Conservation (phyloP, 2,113 vertebrate species). For the Gallinago media region DNA sequence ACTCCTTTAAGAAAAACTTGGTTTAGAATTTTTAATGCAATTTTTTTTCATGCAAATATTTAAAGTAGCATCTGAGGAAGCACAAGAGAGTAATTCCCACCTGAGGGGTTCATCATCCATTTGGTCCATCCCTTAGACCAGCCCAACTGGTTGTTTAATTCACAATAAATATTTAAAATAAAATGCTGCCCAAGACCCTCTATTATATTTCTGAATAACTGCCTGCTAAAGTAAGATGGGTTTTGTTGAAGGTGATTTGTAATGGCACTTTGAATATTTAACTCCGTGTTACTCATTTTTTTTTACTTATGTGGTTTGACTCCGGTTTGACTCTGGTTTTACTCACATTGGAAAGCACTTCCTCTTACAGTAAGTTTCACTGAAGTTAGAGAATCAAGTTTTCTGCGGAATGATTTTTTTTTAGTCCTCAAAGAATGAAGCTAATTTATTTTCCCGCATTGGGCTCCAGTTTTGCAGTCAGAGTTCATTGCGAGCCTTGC, state of each 20-base stretch:
- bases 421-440: neutral
- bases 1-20: neutral
- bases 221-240: neutral
- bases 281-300: neutral
- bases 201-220: neutral
- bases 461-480: neutral
- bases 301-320: neutral
- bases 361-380: neutral
- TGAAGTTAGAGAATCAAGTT: neutral
- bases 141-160: neutral
- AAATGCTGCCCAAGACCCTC: neutral
- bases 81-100: neutral
- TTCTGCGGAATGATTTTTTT: neutral
- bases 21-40: neutral
- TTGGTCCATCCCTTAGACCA: neutral
- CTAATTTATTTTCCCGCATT: neutral
- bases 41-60: neutral
- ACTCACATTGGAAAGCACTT: neutral
- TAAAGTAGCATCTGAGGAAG: neutral
- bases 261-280: neutral
- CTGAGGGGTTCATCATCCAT: neutral
- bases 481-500: neutral
- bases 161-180: neutral
- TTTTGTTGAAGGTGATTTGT: neutral
- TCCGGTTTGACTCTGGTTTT: neutral